Base-by-base conservation (phyloP, 2,113 vertebrate species). In the Esox niger region DNA sequence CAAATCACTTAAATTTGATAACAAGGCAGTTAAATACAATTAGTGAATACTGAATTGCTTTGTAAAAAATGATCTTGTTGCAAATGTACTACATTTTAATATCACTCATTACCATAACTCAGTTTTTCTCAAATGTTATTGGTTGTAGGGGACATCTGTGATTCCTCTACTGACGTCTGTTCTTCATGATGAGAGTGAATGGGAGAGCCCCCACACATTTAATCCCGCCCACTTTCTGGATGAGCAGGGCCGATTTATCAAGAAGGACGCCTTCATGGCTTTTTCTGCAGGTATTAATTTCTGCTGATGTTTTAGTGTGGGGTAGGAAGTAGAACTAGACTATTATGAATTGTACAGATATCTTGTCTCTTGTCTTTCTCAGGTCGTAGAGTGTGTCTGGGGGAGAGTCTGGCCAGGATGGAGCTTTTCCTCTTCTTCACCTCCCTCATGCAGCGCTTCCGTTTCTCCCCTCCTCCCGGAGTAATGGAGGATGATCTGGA, bases 401-500 rank as follows among this genome's bases (percentile, higher is more conserved):
- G 92, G 1, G 90, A 94, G 64, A 81, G 84, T 65, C 89, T 93
- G 74, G 93, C 92, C 17, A 92, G 79, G 73, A 92, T 88, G 90
- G 92, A 93, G 78, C 78, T 94, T 56, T 94, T 92, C 67, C 86
- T 93, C 33, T 92, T 92, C 77, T 92, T 92, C 68, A 85, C 90
- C 55, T 77, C 85, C 0, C 88, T 94, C 20, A 80, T 94, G 46
- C 91, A 93, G 78, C 84, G 54, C 38, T 93, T 92, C 69, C 85
- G 20, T 32, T 92, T 94, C 78, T 72, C 69, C 2, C 85, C 84
- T 70, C 85, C 89, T 21, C 87, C 89, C 20, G 91, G 90, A 46
- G 76, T 91, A 2, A 76, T 84, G 25, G 66, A 27, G 57, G 85
- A 91, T 13, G 87, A 94, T 2, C 72, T 92, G 70, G 86, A 91